These are phyloP conservation scores for Chondrilla cf. caribensis DNA, from an alignment of 37 sponge, comb jelly and placozoan species.

Conservation along the genomic window DNA sequence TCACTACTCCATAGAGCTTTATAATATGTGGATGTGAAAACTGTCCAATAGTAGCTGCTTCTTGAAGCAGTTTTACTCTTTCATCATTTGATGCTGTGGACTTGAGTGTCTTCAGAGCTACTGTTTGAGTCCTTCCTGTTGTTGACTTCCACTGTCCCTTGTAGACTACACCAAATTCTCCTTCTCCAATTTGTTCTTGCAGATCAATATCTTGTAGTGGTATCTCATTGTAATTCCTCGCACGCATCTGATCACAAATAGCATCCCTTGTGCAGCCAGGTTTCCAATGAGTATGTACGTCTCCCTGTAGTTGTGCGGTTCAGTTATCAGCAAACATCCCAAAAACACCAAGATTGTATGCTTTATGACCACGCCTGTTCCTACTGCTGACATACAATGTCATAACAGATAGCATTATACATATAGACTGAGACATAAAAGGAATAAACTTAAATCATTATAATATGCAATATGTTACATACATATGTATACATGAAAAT, in stretches of 20 bases:
- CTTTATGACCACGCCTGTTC: too few relatives aligned
- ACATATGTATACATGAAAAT: too few relatives aligned
- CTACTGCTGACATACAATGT: too few relatives aligned
- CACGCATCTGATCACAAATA: neutral
- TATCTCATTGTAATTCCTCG: neutral
- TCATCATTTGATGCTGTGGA: neutral
- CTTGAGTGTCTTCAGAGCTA: neutral
- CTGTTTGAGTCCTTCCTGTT: neutral
- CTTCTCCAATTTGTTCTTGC: neutral
- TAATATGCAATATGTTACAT: too few relatives aligned
- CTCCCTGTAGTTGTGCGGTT: too few relatives aligned
- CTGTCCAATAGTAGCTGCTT: constrained; percentile 7
- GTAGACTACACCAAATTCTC: constrained; percentile 9
- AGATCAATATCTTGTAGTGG: neutral
- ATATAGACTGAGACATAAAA: too few relatives aligned
- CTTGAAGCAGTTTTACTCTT: neutral
- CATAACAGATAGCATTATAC: too few relatives aligned
- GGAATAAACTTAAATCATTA: too few relatives aligned
- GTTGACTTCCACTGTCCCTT: neutral
- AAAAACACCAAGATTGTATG: too few relatives aligned
- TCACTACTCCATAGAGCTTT: neutral
- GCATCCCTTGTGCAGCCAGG: neutral
- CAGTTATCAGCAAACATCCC: too few relatives aligned
- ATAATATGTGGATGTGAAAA: neutral
- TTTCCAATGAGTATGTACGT: neutral